Percentiles rank a stretch among this genome's conserved stretches.
Evolutionary conservation across 2,797 vertebrate genomes (phyloP).

Genomic region (Notamacropus eugenii): DNA sequence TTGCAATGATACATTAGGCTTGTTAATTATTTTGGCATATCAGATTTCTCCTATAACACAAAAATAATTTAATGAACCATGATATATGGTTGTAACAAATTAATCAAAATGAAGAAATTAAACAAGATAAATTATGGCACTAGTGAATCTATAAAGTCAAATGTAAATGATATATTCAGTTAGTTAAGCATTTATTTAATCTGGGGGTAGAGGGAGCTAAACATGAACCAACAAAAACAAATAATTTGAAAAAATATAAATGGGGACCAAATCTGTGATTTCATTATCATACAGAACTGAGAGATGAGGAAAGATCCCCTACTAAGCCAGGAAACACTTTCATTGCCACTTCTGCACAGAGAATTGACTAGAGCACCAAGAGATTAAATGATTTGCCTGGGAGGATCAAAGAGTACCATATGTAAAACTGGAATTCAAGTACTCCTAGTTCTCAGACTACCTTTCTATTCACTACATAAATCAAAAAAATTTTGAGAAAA

Average conservation of each 20-base stretch:
- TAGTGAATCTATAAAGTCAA: conserved; percentile 34
- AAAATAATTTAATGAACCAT: conserved; percentile 38
- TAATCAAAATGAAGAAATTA: conserved; percentile 44
- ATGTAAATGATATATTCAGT: conserved; percentile 2
- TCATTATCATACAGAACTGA: not conserved
- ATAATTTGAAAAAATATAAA: not conserved
- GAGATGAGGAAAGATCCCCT: not conserved
- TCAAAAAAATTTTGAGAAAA: not conserved
- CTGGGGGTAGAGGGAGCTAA: not conserved
- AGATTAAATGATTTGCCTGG: not conserved
- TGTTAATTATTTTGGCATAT: conserved; percentile 61
- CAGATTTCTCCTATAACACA: conserved; percentile 48
- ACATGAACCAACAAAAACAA: not conserved
- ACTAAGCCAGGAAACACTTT: not conserved
- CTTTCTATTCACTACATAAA: not conserved
- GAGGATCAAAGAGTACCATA: not conserved
- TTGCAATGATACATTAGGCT: not conserved
- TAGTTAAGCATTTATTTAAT: not conserved
- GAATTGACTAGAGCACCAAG: not conserved
- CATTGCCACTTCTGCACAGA: not conserved
- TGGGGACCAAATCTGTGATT: not conserved
- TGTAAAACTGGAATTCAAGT: not conserved
- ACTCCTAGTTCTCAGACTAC: not conserved
- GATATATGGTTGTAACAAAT: conserved; percentile 16
- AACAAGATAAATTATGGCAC: conserved; percentile 45